Evolutionary conservation across 2,888 invertebrate species (phyloP).

Genomic region (Sinohyriopsis cumingii): DNA sequence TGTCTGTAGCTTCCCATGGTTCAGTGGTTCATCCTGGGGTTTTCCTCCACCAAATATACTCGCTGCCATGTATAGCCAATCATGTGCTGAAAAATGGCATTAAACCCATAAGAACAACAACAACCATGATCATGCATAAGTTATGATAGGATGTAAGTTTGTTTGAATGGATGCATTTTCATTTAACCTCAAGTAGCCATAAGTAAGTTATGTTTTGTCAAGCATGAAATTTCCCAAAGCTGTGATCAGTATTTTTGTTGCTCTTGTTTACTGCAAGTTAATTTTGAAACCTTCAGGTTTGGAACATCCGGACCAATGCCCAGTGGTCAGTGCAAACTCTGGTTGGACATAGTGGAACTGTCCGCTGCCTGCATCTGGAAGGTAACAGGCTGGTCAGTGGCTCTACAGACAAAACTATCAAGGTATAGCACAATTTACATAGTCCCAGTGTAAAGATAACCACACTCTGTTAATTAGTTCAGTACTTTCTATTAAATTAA

Average conservation of each 20-base stretch:
- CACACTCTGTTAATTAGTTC: neutral
- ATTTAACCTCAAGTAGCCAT: no score
- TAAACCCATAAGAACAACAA: no score
- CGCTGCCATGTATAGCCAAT: no score
- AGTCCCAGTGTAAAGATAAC: neutral
- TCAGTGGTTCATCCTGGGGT: no score
- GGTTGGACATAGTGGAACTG: conserved; percentile 74
- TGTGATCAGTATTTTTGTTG: no score
- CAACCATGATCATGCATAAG: no score
- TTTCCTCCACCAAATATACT: no score
- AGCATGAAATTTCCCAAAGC: no score
- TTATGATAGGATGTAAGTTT: neutral
- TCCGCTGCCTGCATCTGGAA: conserved; percentile 74
- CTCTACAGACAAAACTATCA: conserved; percentile 73
- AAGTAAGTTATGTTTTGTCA: no score
- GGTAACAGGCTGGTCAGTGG: conserved; percentile 73
- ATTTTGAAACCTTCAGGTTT: conserved; percentile 66
- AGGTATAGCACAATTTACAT: conserved; percentile 53
- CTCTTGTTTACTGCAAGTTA: neutral
- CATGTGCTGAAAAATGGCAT: no score
- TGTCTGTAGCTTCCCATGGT: no score
- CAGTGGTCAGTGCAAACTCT: conserved; percentile 75
- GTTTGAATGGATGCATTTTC: neutral
- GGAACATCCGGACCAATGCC: conserved; percentile 75
- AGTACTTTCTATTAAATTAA: neutral